Evolutionary conservation across 2,113 vertebrate genomes (phyloP), one percentile per base, ranked within the genome.

Genomic region (Phalacrocorax carbo): DNA sequence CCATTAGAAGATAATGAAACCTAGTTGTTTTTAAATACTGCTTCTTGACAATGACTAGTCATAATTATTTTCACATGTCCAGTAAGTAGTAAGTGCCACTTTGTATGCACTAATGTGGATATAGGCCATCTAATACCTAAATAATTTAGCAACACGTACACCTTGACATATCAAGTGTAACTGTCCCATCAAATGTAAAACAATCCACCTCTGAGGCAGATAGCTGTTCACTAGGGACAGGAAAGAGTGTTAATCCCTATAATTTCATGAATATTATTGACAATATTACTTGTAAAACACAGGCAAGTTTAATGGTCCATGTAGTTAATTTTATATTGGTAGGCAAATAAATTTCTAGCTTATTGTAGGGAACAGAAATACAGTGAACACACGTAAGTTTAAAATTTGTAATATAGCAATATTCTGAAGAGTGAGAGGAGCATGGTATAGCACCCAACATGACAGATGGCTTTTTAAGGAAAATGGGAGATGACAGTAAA

Each of bases 391-490:
- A 23, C n/a, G 36, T 21, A 69, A 22, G 52, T 48, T 82, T 58
- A 40, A 44, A 51, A 32, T 46, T 62, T 69, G 6, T 44, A 60
- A 81, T 49, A 62, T 11, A 86, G 29, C 5, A 86, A 58, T 48
- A 78, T n/a, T 89, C 54, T 82, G 57, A 71, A 82, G 42, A 85
- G 8, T 58, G 46, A 85, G 0, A 93, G 79, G 46, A 69, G 70
- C 77, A 38, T 69, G 51, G 29, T 61, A 73, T 17, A 94, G 69
- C 89, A 94, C 75, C 88, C 76, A 93, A 90, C 77, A 88, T 93
- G 93, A 96, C 49, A 95, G 82, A 96, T 64, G 93, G 88, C 81
- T 97, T 94, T 93, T 76, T 81, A 92, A 93, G 83, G 68, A 73
- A 70, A 95, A 95, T 82, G 69, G 91, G 72, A 96, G 48, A 83